Conservation (phyloP, 2,888 invertebrate species). For the Drosophila neutralis region DNA sequence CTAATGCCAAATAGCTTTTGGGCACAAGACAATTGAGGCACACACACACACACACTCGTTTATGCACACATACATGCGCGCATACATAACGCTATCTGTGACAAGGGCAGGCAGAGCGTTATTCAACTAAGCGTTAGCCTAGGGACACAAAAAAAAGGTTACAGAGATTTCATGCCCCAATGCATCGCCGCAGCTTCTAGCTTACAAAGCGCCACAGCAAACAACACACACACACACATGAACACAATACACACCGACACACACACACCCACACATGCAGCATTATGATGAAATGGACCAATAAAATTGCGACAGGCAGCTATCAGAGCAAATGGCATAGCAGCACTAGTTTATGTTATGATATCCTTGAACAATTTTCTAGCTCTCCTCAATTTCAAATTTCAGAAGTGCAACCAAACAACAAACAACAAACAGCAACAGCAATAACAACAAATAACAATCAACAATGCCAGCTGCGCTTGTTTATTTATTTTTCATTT, state of each 20-base stretch:
- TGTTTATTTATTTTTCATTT: constrained; percentile 37
- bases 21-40: constrained; percentile 69
- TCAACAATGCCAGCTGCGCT: constrained; percentile 11
- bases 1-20: constrained; percentile 66
- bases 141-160: constrained; percentile 60
- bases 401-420: constrained; percentile 44
- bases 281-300: constrained; percentile 29
- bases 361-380: constrained; percentile 54
- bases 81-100: constrained; percentile 37
- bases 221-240: constrained; percentile 6
- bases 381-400: constrained; percentile 58
- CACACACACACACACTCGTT: constrained; percentile 11
- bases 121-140: constrained; percentile 42
- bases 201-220: constrained; percentile 34
- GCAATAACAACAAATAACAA: constrained; percentile 6
- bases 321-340: constrained; percentile 36
- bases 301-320: constrained; percentile 21
- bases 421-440: constrained; percentile 13
- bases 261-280: neutral
- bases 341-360: constrained; percentile 17
- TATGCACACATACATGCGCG: constrained; percentile 2
- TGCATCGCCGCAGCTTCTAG: constrained; percentile 46
- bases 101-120: constrained; percentile 50
- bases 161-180: constrained; percentile 68
- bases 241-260: constrained; percentile 6